phyloP scores from a whole-genome alignment of 2,888 invertebrate species.

The Brassicogethes aeneus region DNA sequence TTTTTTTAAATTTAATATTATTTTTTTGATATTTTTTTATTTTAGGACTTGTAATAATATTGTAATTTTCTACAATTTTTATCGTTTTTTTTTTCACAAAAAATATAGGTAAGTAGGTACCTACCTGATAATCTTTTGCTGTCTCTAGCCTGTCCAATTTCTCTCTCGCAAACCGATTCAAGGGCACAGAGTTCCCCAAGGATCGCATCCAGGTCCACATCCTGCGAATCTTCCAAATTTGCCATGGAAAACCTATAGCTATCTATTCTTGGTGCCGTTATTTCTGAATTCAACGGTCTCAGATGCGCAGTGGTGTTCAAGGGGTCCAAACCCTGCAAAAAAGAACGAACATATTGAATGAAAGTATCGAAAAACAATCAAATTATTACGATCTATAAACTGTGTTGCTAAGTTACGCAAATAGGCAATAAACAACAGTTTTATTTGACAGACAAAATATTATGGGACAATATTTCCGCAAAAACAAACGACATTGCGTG shows the following conservation, averaged over 20 bases:
- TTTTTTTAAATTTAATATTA: too few species aligned
- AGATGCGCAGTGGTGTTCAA: constrained; percentile 47
- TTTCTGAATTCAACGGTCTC: constrained; percentile 58
- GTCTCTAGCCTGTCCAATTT: constrained; percentile 40
- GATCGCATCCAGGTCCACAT: constrained; percentile 94
- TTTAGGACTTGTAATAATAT: too few species aligned
- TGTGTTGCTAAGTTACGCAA: too few species aligned
- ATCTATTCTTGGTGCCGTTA: constrained; percentile 76
- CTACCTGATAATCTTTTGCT: constrained; percentile 38
- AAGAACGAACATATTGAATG: constrained; percentile 17
- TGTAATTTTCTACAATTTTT: too few species aligned
- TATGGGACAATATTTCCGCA: too few species aligned
- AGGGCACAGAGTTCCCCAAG: constrained; percentile 91
- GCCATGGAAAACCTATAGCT: constrained; percentile 93
- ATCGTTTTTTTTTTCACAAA: too few species aligned
- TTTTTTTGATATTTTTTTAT: too few species aligned
- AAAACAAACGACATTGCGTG: too few species aligned
- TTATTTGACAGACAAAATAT: too few species aligned
- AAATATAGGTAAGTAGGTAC: constrained; percentile 14
- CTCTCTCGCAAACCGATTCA: constrained; percentile 60
- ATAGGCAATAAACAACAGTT: too few species aligned
- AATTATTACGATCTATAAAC: too few species aligned
- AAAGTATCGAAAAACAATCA: too few species aligned
- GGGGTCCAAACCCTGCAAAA: constrained; percentile 62
- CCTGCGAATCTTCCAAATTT: constrained; percentile 91